Conservation (phyloP, 2,113 vertebrate species). For the Sander vitreus region DNA sequence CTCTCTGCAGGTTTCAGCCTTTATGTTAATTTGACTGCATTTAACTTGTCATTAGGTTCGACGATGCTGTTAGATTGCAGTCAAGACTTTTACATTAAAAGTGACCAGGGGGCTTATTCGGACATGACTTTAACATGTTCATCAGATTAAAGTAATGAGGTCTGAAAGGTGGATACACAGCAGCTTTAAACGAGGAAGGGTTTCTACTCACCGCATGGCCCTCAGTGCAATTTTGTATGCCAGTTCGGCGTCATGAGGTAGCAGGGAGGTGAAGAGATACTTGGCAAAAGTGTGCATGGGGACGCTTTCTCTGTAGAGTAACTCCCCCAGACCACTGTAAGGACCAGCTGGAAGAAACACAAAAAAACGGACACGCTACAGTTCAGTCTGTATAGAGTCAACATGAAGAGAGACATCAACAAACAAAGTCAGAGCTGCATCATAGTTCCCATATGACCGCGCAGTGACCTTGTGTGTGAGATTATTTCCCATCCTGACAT, state of each 20-base stretch:
- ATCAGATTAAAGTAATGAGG: not conserved
- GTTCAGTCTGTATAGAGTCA: not conserved
- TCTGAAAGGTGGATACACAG: not conserved
- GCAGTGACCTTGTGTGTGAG: not conserved
- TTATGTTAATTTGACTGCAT: too few species aligned
- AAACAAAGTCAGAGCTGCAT: not conserved
- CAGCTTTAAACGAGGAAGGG: not conserved
- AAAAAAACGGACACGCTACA: not conserved
- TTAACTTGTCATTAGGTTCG: too few species aligned
- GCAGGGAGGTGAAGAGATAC: slow-evolving; percentile 98
- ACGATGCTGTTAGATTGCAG: too few species aligned
- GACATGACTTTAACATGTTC: not conserved
- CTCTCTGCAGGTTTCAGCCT: too few species aligned
- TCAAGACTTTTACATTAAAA: too few species aligned
- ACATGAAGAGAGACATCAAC: not conserved
- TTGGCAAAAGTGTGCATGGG: slow-evolving; percentile 99
- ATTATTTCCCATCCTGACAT: not conserved
- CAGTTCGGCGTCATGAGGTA: slow-evolving; percentile 98
- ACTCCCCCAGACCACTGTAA: slow-evolving; percentile 96
- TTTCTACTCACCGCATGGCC: slow-evolving; percentile 94
- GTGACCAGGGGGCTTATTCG: not conserved
- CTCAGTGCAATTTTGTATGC: slow-evolving; percentile 98
- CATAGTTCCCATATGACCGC: not conserved
- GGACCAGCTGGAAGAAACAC: slow-evolving; percentile 89
- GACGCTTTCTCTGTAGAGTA: slow-evolving; percentile 96